These are phyloP conservation scores for Gymnocephalus cernua DNA, from an alignment of 2,113 vertebrate genomes.

Conservation along the genomic window DNA sequence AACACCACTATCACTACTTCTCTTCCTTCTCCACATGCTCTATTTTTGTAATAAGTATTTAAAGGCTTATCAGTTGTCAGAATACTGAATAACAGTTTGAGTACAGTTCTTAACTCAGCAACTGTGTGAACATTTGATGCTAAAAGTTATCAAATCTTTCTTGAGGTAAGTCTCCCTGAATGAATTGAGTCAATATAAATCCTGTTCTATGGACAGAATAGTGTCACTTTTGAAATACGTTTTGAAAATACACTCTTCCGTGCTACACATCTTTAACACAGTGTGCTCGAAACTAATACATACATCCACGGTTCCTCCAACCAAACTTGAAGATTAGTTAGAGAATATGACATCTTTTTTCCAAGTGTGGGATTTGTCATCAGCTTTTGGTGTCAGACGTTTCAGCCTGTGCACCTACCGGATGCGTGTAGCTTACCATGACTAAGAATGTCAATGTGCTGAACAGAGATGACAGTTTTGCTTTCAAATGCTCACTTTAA, in stretches of 20 bases:
- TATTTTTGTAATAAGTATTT: neutral
- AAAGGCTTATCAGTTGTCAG: neutral
- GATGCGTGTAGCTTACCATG: slow-evolving; percentile 3
- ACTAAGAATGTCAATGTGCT: slow-evolving; percentile 23
- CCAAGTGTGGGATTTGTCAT: slow-evolving; percentile 41
- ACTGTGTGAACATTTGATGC: neutral
- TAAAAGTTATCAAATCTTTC: neutral
- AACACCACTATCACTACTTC: neutral
- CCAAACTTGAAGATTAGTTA: slow-evolving; percentile 4
- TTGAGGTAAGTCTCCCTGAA: neutral
- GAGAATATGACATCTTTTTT: neutral
- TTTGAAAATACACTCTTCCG: neutral
- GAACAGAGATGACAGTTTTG: slow-evolving; percentile 23
- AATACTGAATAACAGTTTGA: neutral
- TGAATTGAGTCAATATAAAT: neutral
- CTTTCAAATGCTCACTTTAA: slow-evolving; percentile 31
- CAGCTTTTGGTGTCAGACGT: slow-evolving; percentile 38
- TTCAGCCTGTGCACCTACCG: slow-evolving; percentile 1
- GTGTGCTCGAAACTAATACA: neutral
- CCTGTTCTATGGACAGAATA: neutral
- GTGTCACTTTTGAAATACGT: neutral
- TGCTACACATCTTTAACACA: neutral
- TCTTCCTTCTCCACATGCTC: neutral
- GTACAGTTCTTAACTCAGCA: too few relatives aligned
- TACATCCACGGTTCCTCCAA: neutral